A percentile compares a stretch with the other conserved stretches of the same genome.
Evolutionary conservation across 2,888 invertebrate species (phyloP).

Genomic region (Drosophila robusta): DNA sequence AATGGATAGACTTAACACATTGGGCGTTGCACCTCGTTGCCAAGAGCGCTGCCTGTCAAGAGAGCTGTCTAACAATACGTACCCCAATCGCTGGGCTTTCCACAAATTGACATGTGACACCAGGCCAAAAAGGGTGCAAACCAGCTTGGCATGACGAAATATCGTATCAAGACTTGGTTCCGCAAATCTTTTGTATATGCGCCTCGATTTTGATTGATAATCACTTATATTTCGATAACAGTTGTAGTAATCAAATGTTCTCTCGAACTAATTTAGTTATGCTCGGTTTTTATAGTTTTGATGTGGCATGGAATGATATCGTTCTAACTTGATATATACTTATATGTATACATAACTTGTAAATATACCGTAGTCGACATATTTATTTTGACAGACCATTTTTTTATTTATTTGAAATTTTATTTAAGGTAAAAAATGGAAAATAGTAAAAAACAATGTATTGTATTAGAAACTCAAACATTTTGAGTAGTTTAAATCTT

Average conservation of each 20-base stretch:
- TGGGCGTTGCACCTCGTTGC: constrained; percentile 70
- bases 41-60: constrained; percentile 37
- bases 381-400: too few relatives aligned
- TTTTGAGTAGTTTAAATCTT: too few relatives aligned
- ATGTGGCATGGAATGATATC: background rate
- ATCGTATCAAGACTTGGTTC: constrained; percentile 21
- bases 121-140: constrained; percentile 39
- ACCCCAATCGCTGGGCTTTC: constrained; percentile 40
- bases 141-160: constrained; percentile 51
- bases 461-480: too few relatives aligned
- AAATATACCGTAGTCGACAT: too few relatives aligned
- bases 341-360: too few relatives aligned
- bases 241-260: constrained; percentile 14
- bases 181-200: constrained; percentile 27
- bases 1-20: constrained; percentile 82
- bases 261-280: background rate
- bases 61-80: constrained; percentile 44
- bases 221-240: constrained; percentile 59
- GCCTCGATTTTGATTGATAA: constrained; percentile 49
- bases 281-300: background rate
- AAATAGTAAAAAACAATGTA: too few relatives aligned
- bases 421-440: too few relatives aligned
- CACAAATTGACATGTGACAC: constrained; percentile 78
- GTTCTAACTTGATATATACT: too few relatives aligned
- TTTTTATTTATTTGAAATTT: too few relatives aligned